Conservation (phyloP, 2,888 invertebrate species). For the Archaeoteleia sp. region DNA sequence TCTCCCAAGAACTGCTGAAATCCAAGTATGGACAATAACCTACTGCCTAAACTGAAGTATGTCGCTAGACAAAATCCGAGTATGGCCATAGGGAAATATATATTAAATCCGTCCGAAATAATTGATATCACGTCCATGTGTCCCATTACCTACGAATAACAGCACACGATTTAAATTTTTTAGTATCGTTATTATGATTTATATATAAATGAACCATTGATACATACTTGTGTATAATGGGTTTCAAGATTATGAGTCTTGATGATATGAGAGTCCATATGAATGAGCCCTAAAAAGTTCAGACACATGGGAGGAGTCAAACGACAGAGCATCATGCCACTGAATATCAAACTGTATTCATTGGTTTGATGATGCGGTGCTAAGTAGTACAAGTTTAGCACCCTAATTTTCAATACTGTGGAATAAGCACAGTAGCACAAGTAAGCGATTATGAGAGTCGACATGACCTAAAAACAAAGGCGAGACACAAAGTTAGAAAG, state of each 20-base stretch:
- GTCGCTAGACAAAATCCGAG: conserved; percentile 94
- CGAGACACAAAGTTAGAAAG: too few species aligned
- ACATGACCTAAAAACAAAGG: conserved; percentile 84
- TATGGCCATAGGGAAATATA: conserved; percentile 99
- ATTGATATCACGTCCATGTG: conserved; percentile 99
- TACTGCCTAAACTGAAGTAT: conserved; percentile 94
- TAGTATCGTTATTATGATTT: neutral
- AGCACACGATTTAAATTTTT: too few species aligned
- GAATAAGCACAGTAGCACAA: conserved; percentile 98
- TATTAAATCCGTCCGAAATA: conserved; percentile 98
- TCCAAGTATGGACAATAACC: conserved; percentile 91
- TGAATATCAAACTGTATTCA: conserved; percentile 98
- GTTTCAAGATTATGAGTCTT: conserved; percentile 89
- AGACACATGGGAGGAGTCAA: conserved; percentile 98
- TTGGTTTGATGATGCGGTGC: conserved; percentile 99
- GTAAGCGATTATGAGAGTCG: conserved; percentile 93
- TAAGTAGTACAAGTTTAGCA: conserved; percentile 97
- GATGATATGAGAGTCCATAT: conserved; percentile 97
- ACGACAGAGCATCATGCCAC: conserved; percentile 98
- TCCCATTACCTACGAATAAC: conserved; percentile 90
- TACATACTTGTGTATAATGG: conserved; percentile 91
- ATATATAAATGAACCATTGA: conserved; percentile 2
- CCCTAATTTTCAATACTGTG: conserved; percentile 95
- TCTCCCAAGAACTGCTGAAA: conserved; percentile 98
- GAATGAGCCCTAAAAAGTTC: conserved; percentile 97